Evolutionary conservation across 2,797 vertebrate genomes (phyloP), one percentile per base, ranked within the genome.

Genomic region (Triplophysa bombifrons): DNA sequence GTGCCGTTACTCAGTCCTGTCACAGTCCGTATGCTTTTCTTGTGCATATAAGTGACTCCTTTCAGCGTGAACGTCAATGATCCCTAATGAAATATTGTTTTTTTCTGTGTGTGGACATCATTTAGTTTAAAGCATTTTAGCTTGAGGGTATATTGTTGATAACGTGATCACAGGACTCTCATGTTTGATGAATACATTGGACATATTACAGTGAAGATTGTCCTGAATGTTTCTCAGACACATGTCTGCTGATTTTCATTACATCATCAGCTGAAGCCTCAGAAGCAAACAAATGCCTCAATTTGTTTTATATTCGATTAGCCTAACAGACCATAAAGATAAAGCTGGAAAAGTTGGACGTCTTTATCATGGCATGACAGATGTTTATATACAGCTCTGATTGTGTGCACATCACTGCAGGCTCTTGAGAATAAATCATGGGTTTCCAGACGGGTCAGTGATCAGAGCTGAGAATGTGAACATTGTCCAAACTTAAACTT

Each of bases 121-220:
- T 84, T 86, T 83, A 80, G 56, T 78, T 81, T 64, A 34, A 78
- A 76, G 75, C 65, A 27, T 6, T 69, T 34, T 72, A 46, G 55
- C 38, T 64, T 53, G 69, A 41, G 27, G 68, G 27, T 56, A 19
- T 19, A 51, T 71, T 70, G 41, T 50, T 63, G 81, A 50, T 44
- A 19, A n/a, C 11, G 38, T 30, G 25, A 48, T 65, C 34, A 27
- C 3, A 30, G 25, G 13, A 48, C 25, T 66, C 44, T 58, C 10
- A n/a, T 64, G 20, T 51, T 38, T 76, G 74, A 67, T 46, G 12
- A 30, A 50, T 16, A 51, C 8, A 25, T 7, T 13, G 25, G n/a
- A 38, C 41, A 74, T 3, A 38, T 34, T 19, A 64, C 30, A 64
- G 34, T 6, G 58, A 20, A 58, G 55, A 58, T 22, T 11, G 20